Percentiles rank a stretch among this genome's conserved stretches.
Evolutionary conservation across 2,888 invertebrate genomes (phyloP).

Genomic region (Neuroscelio doddi): DNA sequence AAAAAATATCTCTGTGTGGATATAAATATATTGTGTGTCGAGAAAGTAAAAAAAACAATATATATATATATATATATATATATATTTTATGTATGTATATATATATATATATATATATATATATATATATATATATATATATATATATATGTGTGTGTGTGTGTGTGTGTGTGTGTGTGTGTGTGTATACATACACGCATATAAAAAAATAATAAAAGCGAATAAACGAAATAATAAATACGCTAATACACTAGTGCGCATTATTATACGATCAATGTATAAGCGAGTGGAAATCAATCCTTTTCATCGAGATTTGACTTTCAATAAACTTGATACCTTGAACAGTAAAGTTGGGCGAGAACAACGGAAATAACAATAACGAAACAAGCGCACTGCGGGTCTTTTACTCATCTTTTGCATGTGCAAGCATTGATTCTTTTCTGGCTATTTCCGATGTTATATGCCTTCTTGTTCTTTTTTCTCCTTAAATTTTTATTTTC

Average conservation of each 20-base stretch:
- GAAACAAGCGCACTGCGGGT: background rate
- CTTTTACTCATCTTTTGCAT: too few species aligned
- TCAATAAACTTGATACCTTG: constrained; percentile 72
- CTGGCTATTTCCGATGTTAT: constrained; percentile 8
- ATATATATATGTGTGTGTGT: too few species aligned
- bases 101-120: too few species aligned
- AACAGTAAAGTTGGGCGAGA: constrained; percentile 53
- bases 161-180: too few species aligned
- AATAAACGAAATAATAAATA: constrained; percentile 47
- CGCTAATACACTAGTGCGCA: constrained; percentile 63
- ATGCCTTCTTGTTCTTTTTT: constrained; percentile 3
- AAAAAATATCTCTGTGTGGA: background rate
- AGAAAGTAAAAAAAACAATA: too few species aligned
- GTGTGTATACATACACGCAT: too few species aligned
- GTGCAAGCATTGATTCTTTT: background rate
- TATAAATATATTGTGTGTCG: too few species aligned
- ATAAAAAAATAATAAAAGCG: constrained; percentile 47
- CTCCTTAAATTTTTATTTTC: too few species aligned
- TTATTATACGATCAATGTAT: constrained; percentile 67
- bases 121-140: too few species aligned
- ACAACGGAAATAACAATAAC: constrained; percentile 8
- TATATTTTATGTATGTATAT: too few species aligned
- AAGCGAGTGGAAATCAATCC: constrained; percentile 67
- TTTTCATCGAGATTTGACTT: constrained; percentile 68
- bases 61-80: too few species aligned